phyloP scores from a whole-genome alignment of 2,797 vertebrate species.

The Pogonophryne albipinna region DNA sequence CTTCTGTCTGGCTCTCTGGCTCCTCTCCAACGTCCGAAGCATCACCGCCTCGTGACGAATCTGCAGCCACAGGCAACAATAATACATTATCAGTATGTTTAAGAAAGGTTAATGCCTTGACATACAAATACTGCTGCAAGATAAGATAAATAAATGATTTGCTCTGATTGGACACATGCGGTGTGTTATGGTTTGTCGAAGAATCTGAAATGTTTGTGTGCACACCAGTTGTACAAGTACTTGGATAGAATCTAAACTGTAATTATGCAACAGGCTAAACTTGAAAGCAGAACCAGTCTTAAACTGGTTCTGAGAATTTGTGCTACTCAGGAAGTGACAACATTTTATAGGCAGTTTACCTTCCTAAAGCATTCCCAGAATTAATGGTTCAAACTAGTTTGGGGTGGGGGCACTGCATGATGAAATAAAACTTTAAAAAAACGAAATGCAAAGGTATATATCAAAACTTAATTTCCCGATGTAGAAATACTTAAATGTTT shows the following conservation, averaged over 20 bases:
- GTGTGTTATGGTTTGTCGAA: neutral
- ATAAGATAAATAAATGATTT: neutral
- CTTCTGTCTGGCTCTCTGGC: conserved; percentile 90
- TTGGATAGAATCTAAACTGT: neutral
- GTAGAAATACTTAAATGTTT: neutral
- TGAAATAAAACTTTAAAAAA: neutral
- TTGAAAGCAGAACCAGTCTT: neutral
- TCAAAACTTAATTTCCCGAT: neutral
- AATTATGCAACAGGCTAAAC: neutral
- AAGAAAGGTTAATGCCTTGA: neutral
- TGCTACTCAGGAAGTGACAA: neutral
- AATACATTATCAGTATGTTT: neutral
- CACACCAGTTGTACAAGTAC: neutral
- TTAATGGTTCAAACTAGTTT: neutral
- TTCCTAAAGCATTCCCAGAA: conserved; percentile 5
- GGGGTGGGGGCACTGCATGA: too few species aligned
- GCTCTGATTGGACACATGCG: neutral
- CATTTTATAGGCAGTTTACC: neutral
- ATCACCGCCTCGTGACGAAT: conserved; percentile 95
- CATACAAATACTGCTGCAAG: neutral
- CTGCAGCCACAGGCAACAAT: conserved; percentile 73
- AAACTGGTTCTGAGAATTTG: neutral
- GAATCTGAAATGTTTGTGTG: neutral
- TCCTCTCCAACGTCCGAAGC: conserved; percentile 91
- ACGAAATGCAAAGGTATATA: too few species aligned